These are phyloP conservation scores for Takifugu bimaculatus DNA, from an alignment of 2,113 vertebrate species.

Conservation along the genomic window DNA sequence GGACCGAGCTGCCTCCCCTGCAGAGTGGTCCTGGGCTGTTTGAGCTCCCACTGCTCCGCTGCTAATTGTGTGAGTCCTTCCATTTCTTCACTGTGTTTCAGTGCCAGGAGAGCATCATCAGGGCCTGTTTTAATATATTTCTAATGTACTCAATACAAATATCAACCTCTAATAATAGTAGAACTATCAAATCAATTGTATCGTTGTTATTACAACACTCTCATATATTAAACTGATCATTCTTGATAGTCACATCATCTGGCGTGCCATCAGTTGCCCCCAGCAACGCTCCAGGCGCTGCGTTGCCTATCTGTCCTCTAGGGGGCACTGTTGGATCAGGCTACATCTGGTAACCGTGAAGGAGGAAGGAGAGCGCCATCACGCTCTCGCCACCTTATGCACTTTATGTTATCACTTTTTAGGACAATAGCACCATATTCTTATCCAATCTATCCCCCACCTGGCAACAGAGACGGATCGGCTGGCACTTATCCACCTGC, in stretches of 20 bases:
- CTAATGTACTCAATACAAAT: background rate
- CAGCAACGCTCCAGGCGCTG: background rate
- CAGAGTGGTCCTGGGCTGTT: conserved; percentile 44
- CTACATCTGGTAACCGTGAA: conserved; percentile 4
- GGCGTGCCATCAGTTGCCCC: conserved; percentile 9
- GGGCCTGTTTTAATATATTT: conserved; percentile 5
- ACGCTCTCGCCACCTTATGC: conserved; percentile 30
- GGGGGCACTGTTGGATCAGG: conserved; percentile 72
- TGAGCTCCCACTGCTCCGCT: conserved; percentile 28
- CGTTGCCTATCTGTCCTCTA: conserved; percentile 14
- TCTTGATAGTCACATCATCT: conserved; percentile 18
- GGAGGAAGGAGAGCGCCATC: conserved; percentile 15
- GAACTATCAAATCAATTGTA: too few species aligned
- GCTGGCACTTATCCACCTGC: conserved; percentile 29
- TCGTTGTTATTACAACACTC: background rate
- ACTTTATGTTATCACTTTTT: conserved; percentile 60
- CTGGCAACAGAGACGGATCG: conserved; percentile 40
- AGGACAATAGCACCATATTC: conserved; percentile 61
- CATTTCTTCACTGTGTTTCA: conserved; percentile 23
- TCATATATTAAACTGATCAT: background rate
- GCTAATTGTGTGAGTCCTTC: conserved; percentile 36
- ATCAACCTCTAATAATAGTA: too few species aligned
- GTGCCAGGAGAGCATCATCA: conserved; percentile 1
- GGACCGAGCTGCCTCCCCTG: conserved; percentile 37
- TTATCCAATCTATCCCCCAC: conserved; percentile 61